Evolutionary conservation across 1,140 invertebrate species (phyloP), one percentile per base, ranked within the genome.

Genomic region (Cyphomyrmex costatus): DNA sequence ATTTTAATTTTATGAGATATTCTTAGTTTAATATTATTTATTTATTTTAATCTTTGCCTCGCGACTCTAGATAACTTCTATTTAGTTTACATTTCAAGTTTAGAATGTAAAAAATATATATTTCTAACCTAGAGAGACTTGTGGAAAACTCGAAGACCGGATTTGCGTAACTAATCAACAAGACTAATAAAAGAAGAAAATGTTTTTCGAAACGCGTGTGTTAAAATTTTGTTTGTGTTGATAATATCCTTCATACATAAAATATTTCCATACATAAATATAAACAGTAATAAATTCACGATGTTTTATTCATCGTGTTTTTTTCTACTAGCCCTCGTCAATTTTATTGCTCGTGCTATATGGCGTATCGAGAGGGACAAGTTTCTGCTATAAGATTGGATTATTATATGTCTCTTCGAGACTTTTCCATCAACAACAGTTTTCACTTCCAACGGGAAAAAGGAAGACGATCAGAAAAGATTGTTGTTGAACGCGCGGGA

Each of bases 281-380:
- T 49, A 80, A 80, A 68, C 21, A 19, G 2, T n/a, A 53, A 70
- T 56, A 68, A 36, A 80, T 70, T 79, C n/a, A 19, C 42, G 1
- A 33, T 36, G 36, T 66, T 33, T 66, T 51, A 30, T 78, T 65
- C 36, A 78, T 49, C 27, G 60, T 21, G 24, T 51, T 21, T 68
- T 14, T 36, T 36, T 36, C 16, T 46, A 14, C n/a, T 53, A 21
- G 24, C 3, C 42, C 60, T 8, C 60, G 42, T 68, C 46, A 68
- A 61, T 56, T 80, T 56, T 53, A 36, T 80, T 36, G 56, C 3
- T 53, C 30, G 24, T 27, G 16, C 3, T 5, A 42, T 51, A 24
- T 60, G 49, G 5, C 8, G 27, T n/a, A n/a, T 33, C 53, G 36
- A 24, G 36, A 46, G 74, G 30, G 63, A 77, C 58, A 46, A 77